Evolutionary conservation across 2,113 vertebrate genomes (phyloP).

Genomic region (Cololabis saira): DNA sequence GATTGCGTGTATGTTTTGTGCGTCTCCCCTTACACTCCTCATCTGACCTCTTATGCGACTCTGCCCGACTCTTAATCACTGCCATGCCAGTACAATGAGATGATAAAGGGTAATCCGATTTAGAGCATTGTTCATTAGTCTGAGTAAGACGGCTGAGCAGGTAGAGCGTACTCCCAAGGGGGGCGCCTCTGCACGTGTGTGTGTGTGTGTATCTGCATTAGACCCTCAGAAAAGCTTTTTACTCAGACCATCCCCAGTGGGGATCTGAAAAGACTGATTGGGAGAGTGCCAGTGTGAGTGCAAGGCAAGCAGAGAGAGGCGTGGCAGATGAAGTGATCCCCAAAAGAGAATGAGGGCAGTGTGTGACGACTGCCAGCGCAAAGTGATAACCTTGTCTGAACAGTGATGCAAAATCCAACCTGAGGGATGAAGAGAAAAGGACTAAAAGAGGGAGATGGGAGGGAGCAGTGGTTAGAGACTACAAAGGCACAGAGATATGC

Average conservation of each 20-base stretch:
- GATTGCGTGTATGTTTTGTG: conserved; percentile 21
- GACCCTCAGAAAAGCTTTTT: conserved; percentile 50
- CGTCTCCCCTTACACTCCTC: conserved; percentile 9
- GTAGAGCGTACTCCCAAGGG: conserved; percentile 41
- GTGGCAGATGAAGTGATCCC: conserved; percentile 42
- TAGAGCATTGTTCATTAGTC: conserved; percentile 70
- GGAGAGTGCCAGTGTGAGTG: neutral
- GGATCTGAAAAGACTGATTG: conserved; percentile 28
- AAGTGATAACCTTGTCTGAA: conserved; percentile 71
- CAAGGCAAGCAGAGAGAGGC: conserved; percentile 6
- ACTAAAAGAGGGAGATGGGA: conserved; percentile 32
- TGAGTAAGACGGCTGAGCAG: conserved; percentile 54
- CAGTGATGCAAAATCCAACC: conserved; percentile 46
- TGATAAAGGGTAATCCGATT: conserved; percentile 75
- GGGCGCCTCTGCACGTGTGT: neutral
- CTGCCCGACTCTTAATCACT: conserved; percentile 64
- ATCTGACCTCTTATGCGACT: conserved; percentile 40
- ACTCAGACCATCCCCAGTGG: conserved; percentile 34
- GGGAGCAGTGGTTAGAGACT: conserved; percentile 32
- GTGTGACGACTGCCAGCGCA: conserved; percentile 34
- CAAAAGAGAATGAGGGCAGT: conserved; percentile 49
- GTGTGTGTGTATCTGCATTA: conserved; percentile 42
- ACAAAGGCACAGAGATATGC: conserved; percentile 28
- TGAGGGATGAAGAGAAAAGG: conserved; percentile 47
- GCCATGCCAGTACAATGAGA: conserved; percentile 58